Percentiles rank a stretch among this genome's conserved stretches.
Evolutionary conservation across 1,140 invertebrate genomes (phyloP).

Genomic region (Triops longicaudatus): DNA sequence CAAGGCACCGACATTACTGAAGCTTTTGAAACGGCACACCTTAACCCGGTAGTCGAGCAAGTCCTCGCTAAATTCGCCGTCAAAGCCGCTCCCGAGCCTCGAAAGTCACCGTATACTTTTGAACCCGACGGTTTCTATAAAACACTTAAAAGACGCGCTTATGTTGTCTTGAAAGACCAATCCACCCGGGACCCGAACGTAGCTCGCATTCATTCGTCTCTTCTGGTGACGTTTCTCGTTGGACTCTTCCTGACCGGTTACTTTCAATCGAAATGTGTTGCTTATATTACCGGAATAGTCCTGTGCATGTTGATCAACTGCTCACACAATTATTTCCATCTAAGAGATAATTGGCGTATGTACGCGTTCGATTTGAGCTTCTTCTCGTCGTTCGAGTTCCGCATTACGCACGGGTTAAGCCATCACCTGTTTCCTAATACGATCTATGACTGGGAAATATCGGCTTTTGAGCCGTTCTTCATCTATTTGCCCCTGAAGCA

Average conservation of each 20-base stretch:
- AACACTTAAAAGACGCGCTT: slow-evolving; percentile 49
- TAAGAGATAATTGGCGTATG: slow-evolving; percentile 69
- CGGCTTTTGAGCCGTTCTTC: slow-evolving; percentile 57
- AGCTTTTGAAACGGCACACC: slow-evolving; percentile 57
- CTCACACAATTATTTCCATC: slow-evolving; percentile 75
- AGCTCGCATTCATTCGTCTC: slow-evolving; percentile 43
- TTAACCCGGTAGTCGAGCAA: slow-evolving; percentile 41
- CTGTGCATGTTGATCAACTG: slow-evolving; percentile 49
- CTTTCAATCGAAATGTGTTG: slow-evolving; percentile 40
- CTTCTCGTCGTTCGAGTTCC: slow-evolving; percentile 60
- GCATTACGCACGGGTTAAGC: slow-evolving; percentile 64
- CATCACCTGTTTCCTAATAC: slow-evolving; percentile 76
- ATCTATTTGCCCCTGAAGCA: slow-evolving; percentile 50
- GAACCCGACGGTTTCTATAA: slow-evolving; percentile 57
- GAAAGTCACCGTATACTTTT: slow-evolving; percentile 58
- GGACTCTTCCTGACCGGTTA: slow-evolving; percentile 45
- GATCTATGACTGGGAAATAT: slow-evolving; percentile 58
- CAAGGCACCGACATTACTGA: slow-evolving; percentile 64
- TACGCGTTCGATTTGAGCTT: slow-evolving; percentile 64
- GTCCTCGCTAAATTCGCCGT: slow-evolving; percentile 54
- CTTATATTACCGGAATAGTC: slow-evolving; percentile 45
- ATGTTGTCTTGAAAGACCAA: slow-evolving; percentile 27
- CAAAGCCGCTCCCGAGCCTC: slow-evolving; percentile 42
- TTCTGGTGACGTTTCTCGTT: slow-evolving; percentile 44
- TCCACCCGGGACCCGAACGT: slow-evolving; percentile 28